Evolutionary conservation across 2,888 invertebrate species (phyloP), one percentile per base, ranked within the genome.

Genomic region (Abscondita cerata): DNA sequence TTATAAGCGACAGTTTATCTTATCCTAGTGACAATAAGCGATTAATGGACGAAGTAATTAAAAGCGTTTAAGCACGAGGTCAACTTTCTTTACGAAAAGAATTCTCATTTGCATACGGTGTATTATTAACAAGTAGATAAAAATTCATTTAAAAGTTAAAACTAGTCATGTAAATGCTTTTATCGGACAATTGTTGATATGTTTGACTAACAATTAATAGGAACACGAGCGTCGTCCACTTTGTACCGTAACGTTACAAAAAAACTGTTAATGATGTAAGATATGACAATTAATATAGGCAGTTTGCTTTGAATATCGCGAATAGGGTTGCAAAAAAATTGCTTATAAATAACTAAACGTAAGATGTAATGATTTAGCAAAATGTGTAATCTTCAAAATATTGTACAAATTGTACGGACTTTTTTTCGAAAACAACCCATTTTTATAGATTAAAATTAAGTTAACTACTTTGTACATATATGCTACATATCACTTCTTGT

Each of bases 151-250:
- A 44, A 50, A 41, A 11, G 38, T 41, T 44, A 34, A 47, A 53
- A 57, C 62, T 62, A 62, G 62, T 62, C 62, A 57, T 48, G 19
- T 62, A 62, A 38, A 57, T 31, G 57, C 57, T 62, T 62, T 60
- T 55, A 58, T 62, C 50, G 40, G 25, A 46, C 57, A 48, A 62
- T 54, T 50, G 50, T 57, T 53, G 40, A 56, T 62, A 62, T 62
- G 57, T 57, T 52, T 47, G 48, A 62, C 50, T 57, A n/a, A n/a
- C n/a, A n/a, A n/a, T n/a, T 52, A 41, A 53, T 57, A 53, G 15
- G 25, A 52, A 61, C 47, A 50, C 50, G 56, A 40, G 50, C 50
- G 65, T 60, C 59, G 60, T 64, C 64, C 60, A 59, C 58, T 64
- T 59, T 64, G 56, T 59, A 57, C 53, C 53, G 57, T 62, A 53